phyloP scores from a whole-genome alignment of 2,888 invertebrate genomes.

The Autographa gamma region DNA sequence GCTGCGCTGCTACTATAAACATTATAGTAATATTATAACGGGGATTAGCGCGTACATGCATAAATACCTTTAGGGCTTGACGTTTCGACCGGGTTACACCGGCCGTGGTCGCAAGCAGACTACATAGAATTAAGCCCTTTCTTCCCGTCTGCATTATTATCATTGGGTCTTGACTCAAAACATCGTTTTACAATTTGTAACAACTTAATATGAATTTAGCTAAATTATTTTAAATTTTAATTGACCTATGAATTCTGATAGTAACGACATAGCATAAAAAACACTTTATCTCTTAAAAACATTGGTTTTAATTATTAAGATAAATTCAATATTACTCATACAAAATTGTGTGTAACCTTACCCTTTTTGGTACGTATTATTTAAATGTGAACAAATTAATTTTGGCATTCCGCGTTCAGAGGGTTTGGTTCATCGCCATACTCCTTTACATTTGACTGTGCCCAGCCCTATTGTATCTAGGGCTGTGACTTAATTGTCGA shows the following conservation, averaged over 20 bases:
- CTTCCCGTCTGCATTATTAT: no score
- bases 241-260: neutral
- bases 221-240: no score
- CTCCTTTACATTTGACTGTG: conserved; percentile 39
- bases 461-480: conserved; percentile 28
- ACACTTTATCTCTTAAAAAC: conserved; percentile 7
- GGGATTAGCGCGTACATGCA: no score
- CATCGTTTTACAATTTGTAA: no score
- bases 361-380: conserved; percentile 31
- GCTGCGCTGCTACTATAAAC: no score
- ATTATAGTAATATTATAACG: no score
- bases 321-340: conserved; percentile 47
- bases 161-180: no score
- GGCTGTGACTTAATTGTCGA: conserved; percentile 30
- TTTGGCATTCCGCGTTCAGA: conserved; percentile 47
- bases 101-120: no score
- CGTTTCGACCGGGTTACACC: no score
- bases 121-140: no score
- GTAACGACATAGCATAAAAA: neutral
- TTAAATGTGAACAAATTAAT: conserved; percentile 58
- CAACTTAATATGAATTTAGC: no score
- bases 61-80: no score
- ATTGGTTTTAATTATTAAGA: conserved; percentile 35
- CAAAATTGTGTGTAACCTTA: conserved; percentile 45
- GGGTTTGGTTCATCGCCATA: conserved; percentile 48